Evolutionary conservation across 2,888 invertebrate species (phyloP).

Genomic region (Elaeidobius kamerunicus): DNA sequence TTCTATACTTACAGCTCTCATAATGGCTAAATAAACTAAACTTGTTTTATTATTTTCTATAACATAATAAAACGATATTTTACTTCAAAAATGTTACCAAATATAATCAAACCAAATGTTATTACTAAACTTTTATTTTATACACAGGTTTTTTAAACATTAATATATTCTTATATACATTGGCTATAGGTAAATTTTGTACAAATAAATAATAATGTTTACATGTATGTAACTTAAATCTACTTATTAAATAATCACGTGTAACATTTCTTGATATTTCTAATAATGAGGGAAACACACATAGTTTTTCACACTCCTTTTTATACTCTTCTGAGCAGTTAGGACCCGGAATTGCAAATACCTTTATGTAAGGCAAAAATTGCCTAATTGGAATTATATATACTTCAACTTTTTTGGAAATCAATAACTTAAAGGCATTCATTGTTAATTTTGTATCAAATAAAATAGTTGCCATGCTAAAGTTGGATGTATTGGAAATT

Average conservation of each 20-base stretch:
- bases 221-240: conserved; percentile 28
- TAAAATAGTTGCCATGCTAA: conserved; percentile 31
- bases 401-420: neutral
- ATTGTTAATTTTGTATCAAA: conserved; percentile 29
- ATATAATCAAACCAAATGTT: neutral
- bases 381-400: neutral
- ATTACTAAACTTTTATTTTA: conserved; percentile 4
- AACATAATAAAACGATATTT: too few species aligned
- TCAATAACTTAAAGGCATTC: conserved; percentile 6
- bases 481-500: conserved; percentile 19
- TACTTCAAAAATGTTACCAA: too few species aligned
- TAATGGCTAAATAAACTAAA: too few species aligned
- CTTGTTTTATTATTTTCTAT: too few species aligned
- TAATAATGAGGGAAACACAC: conserved; percentile 35
- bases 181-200: conserved; percentile 33
- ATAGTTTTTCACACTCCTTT: conserved; percentile 1
- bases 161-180: conserved; percentile 36
- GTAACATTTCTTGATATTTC: conserved; percentile 38
- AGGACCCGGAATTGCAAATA: conserved; percentile 1
- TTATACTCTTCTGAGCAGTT: conserved; percentile 14
- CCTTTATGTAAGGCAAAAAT: conserved; percentile 14
- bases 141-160: conserved; percentile 37
- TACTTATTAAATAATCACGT: conserved; percentile 33
- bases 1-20: too few species aligned
- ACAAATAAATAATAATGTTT: conserved; percentile 35